phyloP scores from a whole-genome alignment of 2,888 invertebrate genomes.

The Lymantria dispar region DNA sequence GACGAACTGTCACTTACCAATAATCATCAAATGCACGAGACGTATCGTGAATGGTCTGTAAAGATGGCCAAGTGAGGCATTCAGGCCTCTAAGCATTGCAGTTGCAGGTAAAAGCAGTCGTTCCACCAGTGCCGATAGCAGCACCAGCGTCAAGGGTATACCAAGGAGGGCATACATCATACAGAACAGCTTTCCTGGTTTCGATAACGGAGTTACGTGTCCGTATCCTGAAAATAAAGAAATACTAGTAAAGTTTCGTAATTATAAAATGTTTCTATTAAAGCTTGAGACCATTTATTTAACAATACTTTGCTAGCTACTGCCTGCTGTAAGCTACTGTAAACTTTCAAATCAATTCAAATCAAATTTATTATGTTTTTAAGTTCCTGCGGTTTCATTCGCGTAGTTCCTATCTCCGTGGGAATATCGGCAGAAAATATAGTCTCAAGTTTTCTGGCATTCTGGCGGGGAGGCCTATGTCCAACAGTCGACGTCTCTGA shows the following conservation, averaged over 20 bases:
- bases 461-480: no score
- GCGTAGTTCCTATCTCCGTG: no score
- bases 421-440: no score
- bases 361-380: no score
- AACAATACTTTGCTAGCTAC: no score
- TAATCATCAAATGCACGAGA: conserved; percentile 87
- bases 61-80: conserved; percentile 86
- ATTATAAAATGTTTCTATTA: no score
- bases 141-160: conserved; percentile 92
- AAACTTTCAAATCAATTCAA: no score
- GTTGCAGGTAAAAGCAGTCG: conserved; percentile 89
- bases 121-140: conserved; percentile 92
- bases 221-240: conserved; percentile 87
- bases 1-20: conserved; percentile 82
- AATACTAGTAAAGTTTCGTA: neutral
- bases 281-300: no score
- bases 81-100: conserved; percentile 86
- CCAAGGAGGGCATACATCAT: conserved; percentile 92
- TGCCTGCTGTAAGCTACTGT: no score
- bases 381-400: no score
- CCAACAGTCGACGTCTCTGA: no score
- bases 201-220: conserved; percentile 92
- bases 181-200: conserved; percentile 93
- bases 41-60: conserved; percentile 89
- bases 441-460: no score